These are phyloP conservation scores for Heterotilapia buettikoferi DNA, from an alignment of 2,113 vertebrate genomes.

Conservation along the genomic window DNA sequence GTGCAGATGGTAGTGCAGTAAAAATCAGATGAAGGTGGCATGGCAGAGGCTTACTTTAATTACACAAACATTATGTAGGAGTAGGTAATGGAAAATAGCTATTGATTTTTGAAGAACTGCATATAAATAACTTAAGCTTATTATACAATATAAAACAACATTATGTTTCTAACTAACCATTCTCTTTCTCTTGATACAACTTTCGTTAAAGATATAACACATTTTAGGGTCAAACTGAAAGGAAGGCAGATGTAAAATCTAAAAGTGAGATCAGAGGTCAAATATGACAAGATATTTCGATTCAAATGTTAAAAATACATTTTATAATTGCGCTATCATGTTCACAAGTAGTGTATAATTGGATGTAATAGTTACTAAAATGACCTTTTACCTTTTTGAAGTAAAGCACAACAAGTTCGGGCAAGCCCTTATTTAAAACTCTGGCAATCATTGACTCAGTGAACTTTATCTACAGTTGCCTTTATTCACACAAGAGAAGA, in stretches of 20 bases:
- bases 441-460: not conserved
- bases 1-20: not conserved
- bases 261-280: too few relatives aligned
- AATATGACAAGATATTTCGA: not conserved
- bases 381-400: not conserved
- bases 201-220: not conserved
- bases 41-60: not conserved
- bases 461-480: not conserved
- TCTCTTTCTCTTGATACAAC: not conserved
- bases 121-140: not conserved
- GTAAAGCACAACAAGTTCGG: not conserved
- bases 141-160: not conserved
- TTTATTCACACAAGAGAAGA: not conserved
- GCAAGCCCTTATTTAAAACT: not conserved
- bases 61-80: not conserved
- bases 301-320: not conserved
- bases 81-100: not conserved
- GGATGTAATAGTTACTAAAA: not conserved
- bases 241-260: accelerated
- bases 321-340: not conserved
- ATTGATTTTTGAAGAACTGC: not conserved
- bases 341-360: not conserved
- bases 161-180: not conserved
- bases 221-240: not conserved
- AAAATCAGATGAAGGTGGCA: not conserved